Base-by-base conservation (phyloP, 1,140 invertebrate genomes). In the Drosophila lacertosa region DNA sequence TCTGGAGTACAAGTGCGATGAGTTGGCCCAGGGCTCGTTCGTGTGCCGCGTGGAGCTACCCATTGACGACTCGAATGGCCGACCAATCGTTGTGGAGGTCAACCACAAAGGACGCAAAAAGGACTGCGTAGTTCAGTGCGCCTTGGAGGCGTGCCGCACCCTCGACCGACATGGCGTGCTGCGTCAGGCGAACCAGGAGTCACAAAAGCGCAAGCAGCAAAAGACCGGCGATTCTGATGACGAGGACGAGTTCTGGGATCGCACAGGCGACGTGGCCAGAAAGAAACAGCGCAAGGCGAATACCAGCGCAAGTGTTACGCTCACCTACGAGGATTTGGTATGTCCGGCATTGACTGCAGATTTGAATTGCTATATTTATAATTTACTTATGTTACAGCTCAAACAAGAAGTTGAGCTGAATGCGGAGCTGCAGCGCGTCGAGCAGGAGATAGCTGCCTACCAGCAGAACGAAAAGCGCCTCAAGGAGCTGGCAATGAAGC, bases 101-200 rank as follows among this genome's bases (percentile, higher is more conserved):
- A 92, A 96, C 10, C 96, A 98, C 32, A 95, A 95, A 67, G 97
- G 97, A 0, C 98, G 98, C 90, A 99, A 99, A 91, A 99, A 98
- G 91, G 98, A 99, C 91, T 96, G 97, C 4, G 97, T 99, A 0
- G 91, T 97, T 6, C 97, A 98, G 57, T 99, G 97, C 92, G 98
- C 98, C 1, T 90, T 99, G 20, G 98, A 99, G 93, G 98, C 98
- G 0, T 99, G 98, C 91, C 92, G 97, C 74, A 95, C 98, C 13
- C 93, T 99, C 1, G 98, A 99, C 90, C 93, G 95, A 54, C 93
- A 95, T 66, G 97, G 96, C 2, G 91, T 97, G 15, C 92, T 98
- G 2, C 91, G 96, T 40, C 95, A 97, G 91, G 94, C 96, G 0
- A 95, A 94, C 76, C 95, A 97, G 89, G 90, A 91, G 50, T 95